phyloP scores from a whole-genome alignment of 2,113 vertebrate genomes.

The Heptranchias perlo region DNA sequence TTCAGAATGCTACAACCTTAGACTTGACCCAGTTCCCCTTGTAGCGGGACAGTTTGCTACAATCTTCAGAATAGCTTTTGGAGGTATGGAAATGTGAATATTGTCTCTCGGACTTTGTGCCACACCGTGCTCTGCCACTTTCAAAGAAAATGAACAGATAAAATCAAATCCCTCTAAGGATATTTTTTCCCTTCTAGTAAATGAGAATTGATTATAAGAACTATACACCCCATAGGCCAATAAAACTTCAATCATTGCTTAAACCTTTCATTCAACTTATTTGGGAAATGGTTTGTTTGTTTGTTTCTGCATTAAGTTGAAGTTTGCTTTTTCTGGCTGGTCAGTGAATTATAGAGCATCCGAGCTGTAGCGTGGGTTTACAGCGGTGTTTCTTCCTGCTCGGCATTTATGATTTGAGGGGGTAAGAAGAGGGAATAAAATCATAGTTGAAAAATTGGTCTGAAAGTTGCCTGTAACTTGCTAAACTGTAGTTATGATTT shows the following conservation, averaged over 20 bases:
- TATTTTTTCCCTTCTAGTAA: neutral
- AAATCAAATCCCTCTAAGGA: neutral
- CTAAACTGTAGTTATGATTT: neutral
- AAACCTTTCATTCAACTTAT: neutral
- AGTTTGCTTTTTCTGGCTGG: neutral
- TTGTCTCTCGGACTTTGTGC: neutral
- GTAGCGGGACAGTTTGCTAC: neutral
- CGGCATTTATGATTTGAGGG: neutral
- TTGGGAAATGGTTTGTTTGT: neutral
- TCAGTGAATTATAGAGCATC: neutral
- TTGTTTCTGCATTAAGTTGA: neutral
- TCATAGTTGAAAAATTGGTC: neutral
- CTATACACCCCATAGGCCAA: neutral
- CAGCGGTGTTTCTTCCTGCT: neutral
- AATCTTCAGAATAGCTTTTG: neutral
- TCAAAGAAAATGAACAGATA: neutral
- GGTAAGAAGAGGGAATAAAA: neutral
- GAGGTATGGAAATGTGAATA: neutral
- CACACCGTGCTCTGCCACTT: neutral
- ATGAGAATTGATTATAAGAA: neutral
- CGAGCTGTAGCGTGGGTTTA: neutral
- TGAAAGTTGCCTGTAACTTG: neutral
- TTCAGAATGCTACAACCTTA: neutral
- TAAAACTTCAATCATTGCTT: neutral
- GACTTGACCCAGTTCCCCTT: neutral